A percentile compares a stretch with the other conserved stretches of the same genome.
These are phyloP conservation scores for Bufotes viridis DNA, from an alignment of 2,797 vertebrate genomes.

Conservation along the genomic window DNA sequence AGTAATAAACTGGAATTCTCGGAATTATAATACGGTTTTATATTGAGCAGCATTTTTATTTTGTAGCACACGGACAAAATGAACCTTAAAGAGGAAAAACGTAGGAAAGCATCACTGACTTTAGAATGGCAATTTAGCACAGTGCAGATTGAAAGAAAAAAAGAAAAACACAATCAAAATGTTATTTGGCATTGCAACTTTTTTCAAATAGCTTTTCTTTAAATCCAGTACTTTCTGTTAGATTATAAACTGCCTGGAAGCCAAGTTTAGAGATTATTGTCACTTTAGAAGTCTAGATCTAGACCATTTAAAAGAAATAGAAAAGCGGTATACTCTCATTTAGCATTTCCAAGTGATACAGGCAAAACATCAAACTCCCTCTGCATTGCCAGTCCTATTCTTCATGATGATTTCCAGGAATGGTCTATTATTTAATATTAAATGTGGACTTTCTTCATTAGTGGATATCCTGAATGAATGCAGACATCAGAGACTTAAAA, in stretches of 20 bases:
- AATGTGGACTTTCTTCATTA: neutral
- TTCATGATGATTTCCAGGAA: neutral
- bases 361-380: neutral
- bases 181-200: slow-evolving; percentile 23
- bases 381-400: neutral
- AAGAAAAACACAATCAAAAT: slow-evolving; percentile 27
- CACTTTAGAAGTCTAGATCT: slow-evolving; percentile 7
- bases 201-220: slow-evolving; percentile 39
- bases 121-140: slow-evolving; percentile 29
- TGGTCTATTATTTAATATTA: neutral
- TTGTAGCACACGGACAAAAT: slow-evolving; percentile 41
- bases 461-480: neutral
- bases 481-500: no score
- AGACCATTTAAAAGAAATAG: neutral
- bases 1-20: slow-evolving; percentile 24
- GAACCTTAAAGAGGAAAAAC: neutral
- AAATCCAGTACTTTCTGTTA: slow-evolving; percentile 26
- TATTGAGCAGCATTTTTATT: slow-evolving; percentile 21
- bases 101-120: neutral
- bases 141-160: slow-evolving; percentile 22
- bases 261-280: slow-evolving; percentile 27
- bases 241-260: neutral
- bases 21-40: slow-evolving; percentile 26
- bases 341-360: neutral
- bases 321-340: neutral